Conservation (phyloP, 2,888 invertebrate genomes). For the Automeris io region DNA sequence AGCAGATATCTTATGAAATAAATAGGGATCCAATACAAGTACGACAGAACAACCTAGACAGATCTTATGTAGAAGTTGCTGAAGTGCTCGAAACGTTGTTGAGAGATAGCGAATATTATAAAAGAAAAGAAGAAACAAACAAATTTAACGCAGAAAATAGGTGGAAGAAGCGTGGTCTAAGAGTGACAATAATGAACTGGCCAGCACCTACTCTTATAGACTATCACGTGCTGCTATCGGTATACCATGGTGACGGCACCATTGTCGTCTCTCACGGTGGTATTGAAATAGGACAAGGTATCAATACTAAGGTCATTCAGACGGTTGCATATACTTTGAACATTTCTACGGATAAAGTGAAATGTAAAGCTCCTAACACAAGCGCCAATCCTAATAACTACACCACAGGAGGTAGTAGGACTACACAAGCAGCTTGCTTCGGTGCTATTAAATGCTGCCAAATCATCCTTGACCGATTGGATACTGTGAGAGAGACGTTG, state of each 20-base stretch:
- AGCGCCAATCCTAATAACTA: constrained; percentile 79
- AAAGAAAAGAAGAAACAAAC: constrained; percentile 71
- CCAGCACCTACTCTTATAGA: constrained; percentile 69
- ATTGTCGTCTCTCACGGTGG: constrained; percentile 85
- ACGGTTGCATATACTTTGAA: constrained; percentile 80
- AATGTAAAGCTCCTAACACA: constrained; percentile 79
- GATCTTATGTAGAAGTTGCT: constrained; percentile 55
- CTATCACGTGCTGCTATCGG: constrained; percentile 78
- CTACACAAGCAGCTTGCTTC: constrained; percentile 39
- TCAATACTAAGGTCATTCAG: constrained; percentile 83
- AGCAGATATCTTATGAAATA: constrained; percentile 76
- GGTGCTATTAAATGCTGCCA: constrained; percentile 68
- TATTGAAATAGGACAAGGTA: constrained; percentile 88
- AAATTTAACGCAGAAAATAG: constrained; percentile 80
- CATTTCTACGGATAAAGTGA: constrained; percentile 79
- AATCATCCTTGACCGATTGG: constrained; percentile 62
- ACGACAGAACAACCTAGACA: constrained; percentile 41
- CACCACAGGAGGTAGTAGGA: constrained; percentile 80
- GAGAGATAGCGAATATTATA: constrained; percentile 67
- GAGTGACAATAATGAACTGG: constrained; percentile 83
- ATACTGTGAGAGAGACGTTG: constrained; percentile 52
- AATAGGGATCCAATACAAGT: constrained; percentile 77
- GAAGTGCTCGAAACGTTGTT: constrained; percentile 37
- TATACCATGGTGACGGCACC: constrained; percentile 84
- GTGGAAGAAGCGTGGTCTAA: constrained; percentile 88